These are phyloP conservation scores for Hozukius guyotensis DNA, from an alignment of 2,797 vertebrate genomes.

Conservation along the genomic window DNA sequence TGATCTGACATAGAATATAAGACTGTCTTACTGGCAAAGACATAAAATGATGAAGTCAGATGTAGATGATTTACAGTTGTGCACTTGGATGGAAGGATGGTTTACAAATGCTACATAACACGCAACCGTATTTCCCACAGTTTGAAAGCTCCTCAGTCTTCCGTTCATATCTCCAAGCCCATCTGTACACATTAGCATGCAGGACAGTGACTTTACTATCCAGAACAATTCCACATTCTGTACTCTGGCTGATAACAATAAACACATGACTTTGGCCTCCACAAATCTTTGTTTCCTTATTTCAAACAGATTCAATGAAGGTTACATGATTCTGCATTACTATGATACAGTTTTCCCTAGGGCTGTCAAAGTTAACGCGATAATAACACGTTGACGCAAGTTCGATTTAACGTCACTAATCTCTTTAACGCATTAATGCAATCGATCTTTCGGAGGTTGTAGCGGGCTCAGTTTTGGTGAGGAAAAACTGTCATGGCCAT, in stretches of 20 bases:
- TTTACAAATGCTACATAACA: not conserved
- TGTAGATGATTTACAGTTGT: not conserved
- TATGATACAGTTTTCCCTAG: not conserved
- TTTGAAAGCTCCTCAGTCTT: conserved; percentile 8
- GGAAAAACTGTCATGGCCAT: no score
- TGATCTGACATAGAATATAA: conserved; percentile 14
- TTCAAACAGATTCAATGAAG: not conserved
- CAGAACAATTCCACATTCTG: not conserved
- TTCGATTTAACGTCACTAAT: no score
- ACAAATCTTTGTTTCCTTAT: not conserved
- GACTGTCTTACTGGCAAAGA: not conserved
- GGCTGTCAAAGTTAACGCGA: no score
- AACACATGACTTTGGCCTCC: conserved; percentile 11
- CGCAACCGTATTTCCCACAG: not conserved
- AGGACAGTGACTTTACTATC: conserved; percentile 17
- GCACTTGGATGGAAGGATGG: not conserved
- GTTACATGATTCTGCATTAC: not conserved
- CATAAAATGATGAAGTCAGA: not conserved
- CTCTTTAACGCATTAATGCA: no score
- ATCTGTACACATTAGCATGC: conserved; percentile 42
- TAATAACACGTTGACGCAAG: no score
- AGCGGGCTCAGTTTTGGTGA: no score
- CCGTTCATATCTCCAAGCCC: conserved; percentile 5
- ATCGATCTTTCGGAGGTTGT: no score
- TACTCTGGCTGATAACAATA: conserved; percentile 32